phyloP scores from a whole-genome alignment of 2,888 invertebrate genomes.

The Orthosia cruda region DNA sequence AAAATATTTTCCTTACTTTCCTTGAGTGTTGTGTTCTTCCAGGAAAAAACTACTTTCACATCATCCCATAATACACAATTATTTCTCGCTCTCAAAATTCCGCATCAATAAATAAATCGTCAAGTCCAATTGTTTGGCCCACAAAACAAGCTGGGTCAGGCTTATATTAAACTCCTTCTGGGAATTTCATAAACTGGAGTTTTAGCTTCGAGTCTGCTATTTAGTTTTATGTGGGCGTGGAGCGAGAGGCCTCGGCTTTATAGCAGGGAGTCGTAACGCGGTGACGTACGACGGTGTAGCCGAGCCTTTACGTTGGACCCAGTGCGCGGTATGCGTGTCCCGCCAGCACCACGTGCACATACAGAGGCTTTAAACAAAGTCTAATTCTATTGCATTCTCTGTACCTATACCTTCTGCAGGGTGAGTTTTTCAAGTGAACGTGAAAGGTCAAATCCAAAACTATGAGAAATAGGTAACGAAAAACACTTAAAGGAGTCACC shows the following conservation, averaged over 20 bases:
- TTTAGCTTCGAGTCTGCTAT: conserved; percentile 24
- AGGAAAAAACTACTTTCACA: neutral
- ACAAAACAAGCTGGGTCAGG: neutral
- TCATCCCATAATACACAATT: neutral
- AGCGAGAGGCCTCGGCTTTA: conserved; percentile 1
- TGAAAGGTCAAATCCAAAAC: no score
- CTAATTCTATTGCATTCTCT: no score
- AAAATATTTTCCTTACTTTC: neutral
- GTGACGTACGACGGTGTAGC: conserved; percentile 3
- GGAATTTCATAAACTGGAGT: conserved; percentile 38
- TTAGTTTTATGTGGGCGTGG: conserved; percentile 28
- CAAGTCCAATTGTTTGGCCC: neutral
- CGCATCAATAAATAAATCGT: neutral
- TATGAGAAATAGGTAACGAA: no score
- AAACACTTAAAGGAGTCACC: no score
- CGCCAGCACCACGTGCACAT: no score
- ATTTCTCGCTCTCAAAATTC: neutral
- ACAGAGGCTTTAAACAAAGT: no score
- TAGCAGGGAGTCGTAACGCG: neutral
- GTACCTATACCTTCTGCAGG: neutral
- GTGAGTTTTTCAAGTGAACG: no score
- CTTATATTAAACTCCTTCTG: neutral
- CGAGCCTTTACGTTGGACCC: neutral
- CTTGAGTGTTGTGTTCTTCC: neutral
- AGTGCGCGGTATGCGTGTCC: neutral